A percentile compares a stretch with the other conserved stretches of the same genome.
Evolutionary conservation across 1,140 invertebrate genomes (phyloP).

Genomic region (Bombus pascuorum): DNA sequence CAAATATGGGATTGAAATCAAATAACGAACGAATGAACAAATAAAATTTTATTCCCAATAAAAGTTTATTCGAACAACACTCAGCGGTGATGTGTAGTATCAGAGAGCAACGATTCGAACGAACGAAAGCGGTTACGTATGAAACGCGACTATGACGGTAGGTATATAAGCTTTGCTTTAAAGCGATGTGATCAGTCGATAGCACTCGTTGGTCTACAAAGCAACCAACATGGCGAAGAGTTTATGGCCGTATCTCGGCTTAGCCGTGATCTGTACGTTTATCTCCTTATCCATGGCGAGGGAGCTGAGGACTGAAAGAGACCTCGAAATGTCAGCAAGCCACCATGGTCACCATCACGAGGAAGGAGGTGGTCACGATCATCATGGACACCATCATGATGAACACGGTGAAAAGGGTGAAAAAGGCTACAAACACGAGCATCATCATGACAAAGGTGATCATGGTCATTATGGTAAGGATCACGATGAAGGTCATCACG

Average conservation of each 20-base stretch:
- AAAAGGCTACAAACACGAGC: slow-evolving; percentile 86
- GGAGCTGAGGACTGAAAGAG: slow-evolving; percentile 51
- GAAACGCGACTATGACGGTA: slow-evolving; percentile 43
- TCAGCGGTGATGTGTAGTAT: slow-evolving; percentile 9
- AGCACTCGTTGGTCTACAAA: slow-evolving; percentile 63
- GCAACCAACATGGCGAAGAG: slow-evolving; percentile 60
- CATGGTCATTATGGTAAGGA: slow-evolving; percentile 86
- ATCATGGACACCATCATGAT: slow-evolving; percentile 85
- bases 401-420: slow-evolving; percentile 86
- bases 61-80: neutral
- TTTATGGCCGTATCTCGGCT: slow-evolving; percentile 45
- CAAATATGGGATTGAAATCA: neutral
- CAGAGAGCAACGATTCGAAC: slow-evolving; percentile 34
- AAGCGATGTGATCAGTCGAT: slow-evolving; percentile 66
- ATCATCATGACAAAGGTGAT: slow-evolving; percentile 86
- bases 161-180: slow-evolving; percentile 72
- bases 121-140: slow-evolving; percentile 73
- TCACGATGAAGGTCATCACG: slow-evolving; percentile 83
- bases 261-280: slow-evolving; percentile 52
- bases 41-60: neutral
- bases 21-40: neutral
- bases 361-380: slow-evolving; percentile 85
- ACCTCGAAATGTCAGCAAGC: slow-evolving; percentile 81
- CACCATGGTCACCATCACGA: slow-evolving; percentile 83
- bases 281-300: slow-evolving; percentile 58